Conservation (phyloP, 2,113 vertebrate species). For the Chaenocephalus aceratus region DNA sequence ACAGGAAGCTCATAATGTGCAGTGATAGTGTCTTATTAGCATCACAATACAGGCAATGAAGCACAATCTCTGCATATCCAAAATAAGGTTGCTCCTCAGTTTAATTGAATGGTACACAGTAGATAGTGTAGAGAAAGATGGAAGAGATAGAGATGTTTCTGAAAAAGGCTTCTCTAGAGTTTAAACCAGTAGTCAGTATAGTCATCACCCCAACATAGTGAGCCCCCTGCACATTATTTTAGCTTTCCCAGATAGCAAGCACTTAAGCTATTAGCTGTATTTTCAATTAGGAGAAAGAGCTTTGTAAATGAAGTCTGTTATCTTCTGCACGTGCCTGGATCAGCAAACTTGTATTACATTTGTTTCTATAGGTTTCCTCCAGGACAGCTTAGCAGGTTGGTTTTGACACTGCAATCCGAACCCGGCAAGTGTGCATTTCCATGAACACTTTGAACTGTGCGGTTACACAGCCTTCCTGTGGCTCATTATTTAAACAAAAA, state of each 20-base stretch:
- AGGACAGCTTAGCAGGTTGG: slow-evolving; percentile 65
- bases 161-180: slow-evolving; percentile 35
- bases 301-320: slow-evolving; percentile 72
- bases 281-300: slow-evolving; percentile 76
- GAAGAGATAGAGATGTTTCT: slow-evolving; percentile 3
- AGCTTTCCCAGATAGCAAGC: slow-evolving; percentile 58
- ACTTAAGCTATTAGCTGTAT: slow-evolving; percentile 75
- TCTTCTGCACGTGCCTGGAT: slow-evolving; percentile 69
- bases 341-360: slow-evolving; percentile 65
- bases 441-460: slow-evolving; percentile 65
- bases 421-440: slow-evolving; percentile 54
- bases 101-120: slow-evolving; percentile 46
- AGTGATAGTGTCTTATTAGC: slow-evolving; percentile 33
- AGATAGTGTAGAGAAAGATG: slow-evolving; percentile 29
- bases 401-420: slow-evolving; percentile 35
- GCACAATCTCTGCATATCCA: slow-evolving; percentile 27
- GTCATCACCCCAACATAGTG: slow-evolving; percentile 28
- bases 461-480: slow-evolving; percentile 46
- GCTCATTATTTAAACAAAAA: slow-evolving; percentile 35
- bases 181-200: slow-evolving; percentile 43
- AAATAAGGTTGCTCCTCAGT: slow-evolving; percentile 16
- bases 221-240: slow-evolving; percentile 50
- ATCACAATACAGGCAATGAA: slow-evolving; percentile 40
- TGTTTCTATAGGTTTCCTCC: slow-evolving; percentile 74
- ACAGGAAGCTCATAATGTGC: slow-evolving; percentile 26